Percentiles rank a stretch among this genome's conserved stretches.
Evolutionary conservation across 2,113 vertebrate genomes (phyloP).

Genomic region (Thamnaconus septentrionalis): DNA sequence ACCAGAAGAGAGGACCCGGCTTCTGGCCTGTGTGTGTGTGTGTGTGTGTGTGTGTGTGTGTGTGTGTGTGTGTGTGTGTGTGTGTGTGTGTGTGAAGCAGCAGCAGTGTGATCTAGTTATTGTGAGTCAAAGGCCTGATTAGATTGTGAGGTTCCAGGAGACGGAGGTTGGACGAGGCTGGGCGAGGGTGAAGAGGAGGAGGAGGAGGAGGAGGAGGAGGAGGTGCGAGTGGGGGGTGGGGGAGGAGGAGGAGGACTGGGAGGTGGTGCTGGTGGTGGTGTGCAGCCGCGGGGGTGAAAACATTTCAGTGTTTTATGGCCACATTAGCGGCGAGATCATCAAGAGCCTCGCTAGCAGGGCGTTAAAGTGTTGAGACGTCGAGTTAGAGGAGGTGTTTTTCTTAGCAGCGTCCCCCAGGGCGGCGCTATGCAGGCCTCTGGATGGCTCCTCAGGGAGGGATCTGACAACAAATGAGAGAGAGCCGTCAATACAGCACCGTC

Average conservation of each 20-base stretch:
- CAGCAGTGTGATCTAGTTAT: conserved; percentile 46
- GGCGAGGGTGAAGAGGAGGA: too few species aligned
- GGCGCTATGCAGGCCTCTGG: not conserved
- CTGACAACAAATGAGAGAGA: not conserved
- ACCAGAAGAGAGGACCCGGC: conserved; percentile 30
- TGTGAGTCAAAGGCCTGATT: conserved; percentile 44
- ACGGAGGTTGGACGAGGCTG: too few species aligned
- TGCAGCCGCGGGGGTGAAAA: conserved; percentile 25
- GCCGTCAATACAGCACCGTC: not conserved
- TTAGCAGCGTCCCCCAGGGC: conserved; percentile 5
- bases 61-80: too few species aligned
- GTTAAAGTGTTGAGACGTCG: not conserved
- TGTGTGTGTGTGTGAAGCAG: conserved; percentile 8
- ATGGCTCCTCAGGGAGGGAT: conserved; percentile 1
- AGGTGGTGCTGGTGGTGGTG: not conserved
- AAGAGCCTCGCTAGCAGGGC: not conserved
- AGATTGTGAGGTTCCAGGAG: conserved; percentile 50
- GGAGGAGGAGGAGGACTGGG: too few species aligned
- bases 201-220: too few species aligned
- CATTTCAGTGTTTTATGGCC: conserved; percentile 38
- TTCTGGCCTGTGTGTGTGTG: not conserved
- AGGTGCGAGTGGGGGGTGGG: too few species aligned
- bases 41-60: too few species aligned
- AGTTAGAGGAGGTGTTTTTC: conserved; percentile 2
- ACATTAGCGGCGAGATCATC: conserved; percentile 27